Percentiles rank a stretch among this genome's conserved stretches.
These are phyloP conservation scores for Hirtodrosophila confusa DNA, from an alignment of 2,888 invertebrate species.

Conservation along the genomic window DNA sequence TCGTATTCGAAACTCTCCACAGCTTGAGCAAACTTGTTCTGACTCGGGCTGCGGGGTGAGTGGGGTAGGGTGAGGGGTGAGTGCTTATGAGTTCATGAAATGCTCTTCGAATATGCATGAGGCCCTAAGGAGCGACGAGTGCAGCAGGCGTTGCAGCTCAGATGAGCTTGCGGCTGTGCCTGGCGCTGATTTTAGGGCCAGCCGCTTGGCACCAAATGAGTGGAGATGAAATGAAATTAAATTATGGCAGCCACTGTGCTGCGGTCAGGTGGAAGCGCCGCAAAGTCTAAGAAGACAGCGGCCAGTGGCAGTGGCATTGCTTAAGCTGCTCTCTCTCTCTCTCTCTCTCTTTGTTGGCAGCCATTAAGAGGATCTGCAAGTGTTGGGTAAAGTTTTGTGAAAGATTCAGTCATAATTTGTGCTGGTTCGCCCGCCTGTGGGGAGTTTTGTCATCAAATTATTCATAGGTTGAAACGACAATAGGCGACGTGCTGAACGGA, in stretches of 20 bases:
- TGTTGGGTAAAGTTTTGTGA: constrained; percentile 27
- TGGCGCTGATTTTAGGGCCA: constrained; percentile 48
- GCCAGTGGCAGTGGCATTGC: background rate
- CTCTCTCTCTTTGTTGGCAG: constrained; percentile 12
- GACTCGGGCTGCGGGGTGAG: constrained; percentile 3
- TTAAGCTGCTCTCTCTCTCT: background rate
- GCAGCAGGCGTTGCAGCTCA: constrained; percentile 35
- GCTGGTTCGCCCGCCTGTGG: constrained; percentile 10
- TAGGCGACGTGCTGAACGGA: constrained; percentile 27
- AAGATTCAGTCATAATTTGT: constrained; percentile 44
- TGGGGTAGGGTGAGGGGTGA: constrained; percentile 49
- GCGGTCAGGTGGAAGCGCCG: background rate
- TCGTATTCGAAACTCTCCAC: too few relatives aligned
- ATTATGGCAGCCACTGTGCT: constrained; percentile 43
- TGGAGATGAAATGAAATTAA: constrained; percentile 66
- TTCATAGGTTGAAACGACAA: constrained; percentile 59
- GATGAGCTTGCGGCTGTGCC: constrained; percentile 33
- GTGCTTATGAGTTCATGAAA: constrained; percentile 77
- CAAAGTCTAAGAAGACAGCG: too few relatives aligned
- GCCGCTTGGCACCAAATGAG: constrained; percentile 43
- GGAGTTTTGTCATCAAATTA: constrained; percentile 54
- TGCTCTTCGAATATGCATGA: constrained; percentile 79
- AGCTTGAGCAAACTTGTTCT: constrained; percentile 1
- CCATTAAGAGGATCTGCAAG: constrained; percentile 24
- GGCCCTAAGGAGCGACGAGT: constrained; percentile 66